Evolutionary conservation across 2,113 vertebrate species (phyloP).

Genomic region (Ancistrus triradiatus): DNA sequence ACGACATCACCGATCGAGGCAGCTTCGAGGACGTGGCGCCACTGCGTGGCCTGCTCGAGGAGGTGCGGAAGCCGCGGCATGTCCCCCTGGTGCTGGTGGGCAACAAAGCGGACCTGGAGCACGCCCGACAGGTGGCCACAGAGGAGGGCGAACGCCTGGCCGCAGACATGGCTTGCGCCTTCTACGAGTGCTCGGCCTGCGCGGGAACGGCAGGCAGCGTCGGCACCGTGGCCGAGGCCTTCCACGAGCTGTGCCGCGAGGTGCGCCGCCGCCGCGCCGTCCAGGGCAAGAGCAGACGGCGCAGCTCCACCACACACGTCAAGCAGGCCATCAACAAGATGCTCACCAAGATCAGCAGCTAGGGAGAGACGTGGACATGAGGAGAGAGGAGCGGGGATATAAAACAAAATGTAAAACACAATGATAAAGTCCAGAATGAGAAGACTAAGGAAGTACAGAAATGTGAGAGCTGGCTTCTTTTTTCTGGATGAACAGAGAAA

Average conservation of each 20-base stretch:
- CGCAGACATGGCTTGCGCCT: slow-evolving; percentile 89
- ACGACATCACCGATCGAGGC: slow-evolving; percentile 92
- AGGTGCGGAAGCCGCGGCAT: slow-evolving; percentile 91
- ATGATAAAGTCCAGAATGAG: too few species aligned
- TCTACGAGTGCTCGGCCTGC: slow-evolving; percentile 96
- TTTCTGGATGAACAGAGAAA: too few species aligned
- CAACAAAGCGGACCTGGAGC: slow-evolving; percentile 95
- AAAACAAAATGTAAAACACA: not conserved
- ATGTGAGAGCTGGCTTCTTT: too few species aligned
- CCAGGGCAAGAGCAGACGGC: slow-evolving; percentile 87
- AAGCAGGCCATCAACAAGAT: slow-evolving; percentile 99
- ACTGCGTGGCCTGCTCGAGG: slow-evolving; percentile 84
- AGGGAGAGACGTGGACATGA: slow-evolving; percentile 43
- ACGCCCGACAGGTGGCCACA: slow-evolving; percentile 86
- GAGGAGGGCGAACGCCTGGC: slow-evolving; percentile 95
- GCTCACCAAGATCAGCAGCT: slow-evolving; percentile 99
- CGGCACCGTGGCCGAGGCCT: slow-evolving; percentile 77
- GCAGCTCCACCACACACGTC: slow-evolving; percentile 96
- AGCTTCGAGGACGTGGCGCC: slow-evolving; percentile 92
- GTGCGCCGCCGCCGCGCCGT: slow-evolving; percentile 85
- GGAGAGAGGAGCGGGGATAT: not conserved
- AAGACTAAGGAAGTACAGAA: too few species aligned
- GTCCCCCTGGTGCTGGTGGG: slow-evolving; percentile 91
- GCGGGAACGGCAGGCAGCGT: slow-evolving; percentile 77
- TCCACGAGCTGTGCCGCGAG: slow-evolving; percentile 91